Conservation (phyloP, 2,113 vertebrate species). For the Mus pahari region DNA sequence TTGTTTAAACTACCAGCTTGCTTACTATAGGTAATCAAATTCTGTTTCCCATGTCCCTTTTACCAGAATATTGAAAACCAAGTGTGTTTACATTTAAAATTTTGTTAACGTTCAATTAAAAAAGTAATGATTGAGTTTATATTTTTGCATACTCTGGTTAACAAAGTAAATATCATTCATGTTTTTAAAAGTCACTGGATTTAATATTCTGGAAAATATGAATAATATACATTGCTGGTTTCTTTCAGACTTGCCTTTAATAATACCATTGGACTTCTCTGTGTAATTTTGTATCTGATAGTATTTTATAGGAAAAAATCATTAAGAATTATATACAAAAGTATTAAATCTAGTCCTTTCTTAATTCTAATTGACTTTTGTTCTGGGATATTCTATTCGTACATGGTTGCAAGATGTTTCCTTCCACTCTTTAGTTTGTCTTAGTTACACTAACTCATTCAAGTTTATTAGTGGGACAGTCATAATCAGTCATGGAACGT, state of each 20-base stretch:
- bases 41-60: neutral
- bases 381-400: neutral
- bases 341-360: neutral
- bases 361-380: neutral
- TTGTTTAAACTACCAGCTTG: neutral
- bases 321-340: neutral
- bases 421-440: neutral
- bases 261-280: neutral
- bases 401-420: neutral
- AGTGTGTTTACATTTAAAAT: neutral
- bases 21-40: neutral
- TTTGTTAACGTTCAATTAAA: neutral
- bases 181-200: neutral
- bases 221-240: neutral
- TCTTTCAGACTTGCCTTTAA: neutral
- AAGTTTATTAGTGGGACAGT: neutral
- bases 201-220: neutral
- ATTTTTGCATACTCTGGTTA: neutral
- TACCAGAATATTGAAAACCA: neutral
- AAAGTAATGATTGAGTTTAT: neutral
- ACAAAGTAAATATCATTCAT: neutral
- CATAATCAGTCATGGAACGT: neutral
- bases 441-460: neutral
- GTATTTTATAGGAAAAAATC: neutral
- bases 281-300: neutral